Evolutionary conservation across 2,113 vertebrate species (phyloP).

Genomic region (Megaceryle torquata): DNA sequence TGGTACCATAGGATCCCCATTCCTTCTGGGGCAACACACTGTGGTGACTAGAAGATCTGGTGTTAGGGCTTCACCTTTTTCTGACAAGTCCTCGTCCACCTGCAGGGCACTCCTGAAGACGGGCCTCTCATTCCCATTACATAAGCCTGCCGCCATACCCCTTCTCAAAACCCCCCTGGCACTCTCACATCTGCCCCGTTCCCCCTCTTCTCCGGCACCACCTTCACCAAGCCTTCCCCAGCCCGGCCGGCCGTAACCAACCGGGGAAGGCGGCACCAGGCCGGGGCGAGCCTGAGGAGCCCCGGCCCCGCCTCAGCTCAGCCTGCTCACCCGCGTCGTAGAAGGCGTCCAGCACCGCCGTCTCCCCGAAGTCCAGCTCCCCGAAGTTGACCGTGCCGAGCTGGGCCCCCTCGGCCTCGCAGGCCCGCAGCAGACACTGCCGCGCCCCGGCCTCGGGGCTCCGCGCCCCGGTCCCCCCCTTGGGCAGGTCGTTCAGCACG

Average conservation of each 20-base stretch:
- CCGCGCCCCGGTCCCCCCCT: constrained; percentile 67
- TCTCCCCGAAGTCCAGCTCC: constrained; percentile 89
- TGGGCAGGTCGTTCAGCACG: constrained; percentile 81
- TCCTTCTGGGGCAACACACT: background rate
- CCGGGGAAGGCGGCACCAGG: background rate
- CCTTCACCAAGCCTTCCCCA: background rate
- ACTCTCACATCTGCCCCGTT: fast-evolving
- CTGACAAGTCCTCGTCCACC: background rate
- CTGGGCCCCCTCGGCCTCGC: constrained; percentile 84
- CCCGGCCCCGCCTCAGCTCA: background rate
- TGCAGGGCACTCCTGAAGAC: background rate
- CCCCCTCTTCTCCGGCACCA: fast-evolving
- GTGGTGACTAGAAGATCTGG: too few species aligned
- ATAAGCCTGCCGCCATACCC: fast-evolving
- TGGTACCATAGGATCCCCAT: fast-evolving
- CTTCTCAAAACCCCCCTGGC: background rate
- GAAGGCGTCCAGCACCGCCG: constrained; percentile 88
- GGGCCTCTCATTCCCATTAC: fast-evolving
- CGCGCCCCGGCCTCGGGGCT: constrained; percentile 86
- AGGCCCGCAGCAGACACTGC: constrained; percentile 85
- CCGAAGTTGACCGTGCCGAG: constrained; percentile 86
- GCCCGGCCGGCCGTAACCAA: background rate
- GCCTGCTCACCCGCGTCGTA: constrained; percentile 86
- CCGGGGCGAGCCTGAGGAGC: background rate
- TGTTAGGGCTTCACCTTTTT: background rate